Conservation (phyloP, 2,113 vertebrate species). For the Bostrychus sinensis region DNA sequence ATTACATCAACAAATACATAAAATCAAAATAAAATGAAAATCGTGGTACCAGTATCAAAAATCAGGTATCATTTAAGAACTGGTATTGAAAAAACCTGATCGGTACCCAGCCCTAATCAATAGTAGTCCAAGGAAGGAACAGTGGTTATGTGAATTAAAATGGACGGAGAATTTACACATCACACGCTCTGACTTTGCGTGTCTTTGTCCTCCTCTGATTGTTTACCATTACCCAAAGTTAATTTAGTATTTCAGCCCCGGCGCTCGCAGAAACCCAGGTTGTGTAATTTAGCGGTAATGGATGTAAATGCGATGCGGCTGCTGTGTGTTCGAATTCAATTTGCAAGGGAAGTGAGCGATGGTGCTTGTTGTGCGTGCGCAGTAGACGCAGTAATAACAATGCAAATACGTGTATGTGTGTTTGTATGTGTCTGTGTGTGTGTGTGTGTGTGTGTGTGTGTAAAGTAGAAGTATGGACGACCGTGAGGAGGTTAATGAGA, state of each 20-base stretch:
- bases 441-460: conserved; percentile 34
- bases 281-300: conserved; percentile 50
- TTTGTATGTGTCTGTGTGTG: conserved; percentile 25
- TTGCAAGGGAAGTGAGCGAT: conserved; percentile 58
- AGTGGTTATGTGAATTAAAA: conserved; percentile 63
- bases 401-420: conserved; percentile 59
- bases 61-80: no score
- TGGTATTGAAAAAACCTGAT: no score
- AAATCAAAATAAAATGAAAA: no score
- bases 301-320: conserved; percentile 63
- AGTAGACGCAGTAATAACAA: conserved; percentile 58
- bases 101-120: no score
- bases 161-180: conserved; percentile 21
- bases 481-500: conserved; percentile 66
- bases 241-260: conserved; percentile 23
- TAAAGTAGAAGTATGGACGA: conserved; percentile 37
- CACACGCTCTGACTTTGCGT: background rate
- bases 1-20: no score
- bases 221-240: conserved; percentile 38
- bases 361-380: conserved; percentile 52
- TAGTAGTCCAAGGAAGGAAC: no score
- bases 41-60: no score
- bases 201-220: conserved; percentile 22
- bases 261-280: background rate
- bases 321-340: conserved; percentile 62